These are phyloP conservation scores for Melitaea athalia DNA, from an alignment of 2,888 invertebrate species.

Conservation along the genomic window DNA sequence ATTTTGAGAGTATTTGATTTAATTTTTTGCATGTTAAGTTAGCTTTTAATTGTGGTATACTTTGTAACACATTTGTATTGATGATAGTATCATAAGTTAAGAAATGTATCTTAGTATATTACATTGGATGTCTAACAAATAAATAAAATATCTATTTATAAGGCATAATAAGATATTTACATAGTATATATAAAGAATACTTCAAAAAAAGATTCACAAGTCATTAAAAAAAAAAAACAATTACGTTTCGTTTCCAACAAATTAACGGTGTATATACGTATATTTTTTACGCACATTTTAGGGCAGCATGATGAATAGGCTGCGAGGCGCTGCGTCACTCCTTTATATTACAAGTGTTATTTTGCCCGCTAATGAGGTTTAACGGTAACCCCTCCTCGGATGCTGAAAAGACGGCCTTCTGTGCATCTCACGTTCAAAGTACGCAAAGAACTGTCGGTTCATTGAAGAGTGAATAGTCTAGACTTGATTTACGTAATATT, in stretches of 20 bases:
- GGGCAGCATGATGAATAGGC: constrained; percentile 54
- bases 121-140: too few relatives aligned
- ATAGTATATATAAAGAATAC: neutral
- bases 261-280: neutral
- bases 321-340: constrained; percentile 62
- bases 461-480: constrained; percentile 3
- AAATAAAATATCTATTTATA: too few relatives aligned
- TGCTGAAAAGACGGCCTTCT: constrained; percentile 6
- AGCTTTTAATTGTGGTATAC: too few relatives aligned
- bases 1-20: too few relatives aligned
- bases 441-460: neutral
- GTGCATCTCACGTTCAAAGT: neutral
- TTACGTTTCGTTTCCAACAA: constrained; percentile 5
- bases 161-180: too few relatives aligned
- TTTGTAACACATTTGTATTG: too few relatives aligned
- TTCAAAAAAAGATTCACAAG: too few relatives aligned
- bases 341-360: constrained; percentile 77
- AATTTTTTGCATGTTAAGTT: too few relatives aligned
- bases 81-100: too few relatives aligned
- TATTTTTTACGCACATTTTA: constrained; percentile 23
- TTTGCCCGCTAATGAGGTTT: constrained; percentile 70
- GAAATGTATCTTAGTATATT: too few relatives aligned
- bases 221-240: neutral
- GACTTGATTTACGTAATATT: neutral
- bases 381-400: constrained; percentile 46